phyloP scores from a whole-genome alignment of 2,113 vertebrate species.

The Tetrao urogallus region DNA sequence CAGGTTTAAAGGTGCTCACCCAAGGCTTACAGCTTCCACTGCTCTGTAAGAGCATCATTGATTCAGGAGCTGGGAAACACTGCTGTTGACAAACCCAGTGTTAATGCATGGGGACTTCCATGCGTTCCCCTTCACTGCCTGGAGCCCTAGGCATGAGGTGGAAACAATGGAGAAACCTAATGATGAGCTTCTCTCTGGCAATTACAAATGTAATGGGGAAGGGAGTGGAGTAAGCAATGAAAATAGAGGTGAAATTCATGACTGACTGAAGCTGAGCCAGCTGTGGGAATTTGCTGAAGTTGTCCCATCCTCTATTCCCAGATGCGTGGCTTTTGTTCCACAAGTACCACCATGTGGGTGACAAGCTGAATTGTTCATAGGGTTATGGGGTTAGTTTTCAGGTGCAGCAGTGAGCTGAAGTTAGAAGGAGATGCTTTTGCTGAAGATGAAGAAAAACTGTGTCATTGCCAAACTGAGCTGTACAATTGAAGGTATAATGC shows the following conservation, averaged over 20 bases:
- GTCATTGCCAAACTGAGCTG: background rate
- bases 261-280: constrained; percentile 17
- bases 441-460: background rate
- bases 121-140: background rate
- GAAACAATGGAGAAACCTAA: background rate
- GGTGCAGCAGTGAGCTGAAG: background rate
- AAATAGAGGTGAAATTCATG: background rate
- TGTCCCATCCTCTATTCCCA: background rate
- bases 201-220: constrained; percentile 18
- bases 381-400: background rate
- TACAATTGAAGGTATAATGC: background rate
- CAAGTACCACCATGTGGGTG: rapidly evolving
- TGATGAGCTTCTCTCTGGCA: background rate
- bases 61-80: background rate
- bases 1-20: background rate
- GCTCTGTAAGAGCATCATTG: background rate
- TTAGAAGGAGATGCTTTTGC: background rate
- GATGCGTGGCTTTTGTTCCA: background rate
- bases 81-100: background rate
- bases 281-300: background rate
- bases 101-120: constrained; percentile 1
- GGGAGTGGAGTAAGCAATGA: constrained; percentile 11
- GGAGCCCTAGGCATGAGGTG: constrained; percentile 4
- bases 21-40: background rate
- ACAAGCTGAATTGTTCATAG: background rate